phyloP scores from a whole-genome alignment of 2,113 vertebrate species.

The Ursus arctos region DNA sequence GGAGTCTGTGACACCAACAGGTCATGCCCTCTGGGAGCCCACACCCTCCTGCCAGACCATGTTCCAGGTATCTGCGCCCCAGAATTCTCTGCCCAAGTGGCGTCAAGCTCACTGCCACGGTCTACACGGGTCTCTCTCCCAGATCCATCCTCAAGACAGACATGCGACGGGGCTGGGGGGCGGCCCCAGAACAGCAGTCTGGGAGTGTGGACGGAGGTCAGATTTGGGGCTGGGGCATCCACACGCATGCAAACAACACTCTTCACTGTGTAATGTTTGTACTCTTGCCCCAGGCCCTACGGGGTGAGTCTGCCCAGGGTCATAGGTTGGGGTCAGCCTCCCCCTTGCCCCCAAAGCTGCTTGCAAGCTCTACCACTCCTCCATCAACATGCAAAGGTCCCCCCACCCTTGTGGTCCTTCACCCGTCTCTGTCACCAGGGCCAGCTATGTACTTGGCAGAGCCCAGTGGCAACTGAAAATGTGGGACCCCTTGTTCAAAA shows the following conservation, averaged over 20 bases:
- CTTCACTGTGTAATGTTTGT: neutral
- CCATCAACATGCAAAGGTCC: neutral
- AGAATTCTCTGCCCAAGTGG: neutral
- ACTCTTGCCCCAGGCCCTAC: too few species aligned
- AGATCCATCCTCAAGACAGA: neutral
- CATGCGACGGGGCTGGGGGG: too few species aligned
- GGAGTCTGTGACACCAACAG: neutral
- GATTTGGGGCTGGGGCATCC: rapidly evolving
- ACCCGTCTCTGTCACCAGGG: neutral
- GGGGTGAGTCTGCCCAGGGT: neutral
- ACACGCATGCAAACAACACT: rapidly evolving
- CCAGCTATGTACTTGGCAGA: too few species aligned
- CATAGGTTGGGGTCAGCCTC: neutral
- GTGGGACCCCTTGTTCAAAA: neutral
- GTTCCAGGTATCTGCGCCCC: neutral
- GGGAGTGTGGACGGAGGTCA: neutral
- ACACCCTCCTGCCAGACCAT: neutral
- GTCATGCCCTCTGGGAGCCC: neutral
- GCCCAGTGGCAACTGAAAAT: too few species aligned
- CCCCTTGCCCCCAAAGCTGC: neutral
- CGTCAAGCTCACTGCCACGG: neutral
- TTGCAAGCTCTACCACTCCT: neutral
- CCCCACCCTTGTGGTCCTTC: neutral
- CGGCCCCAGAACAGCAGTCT: neutral
- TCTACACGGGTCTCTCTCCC: neutral